phyloP scores from a whole-genome alignment of 2,113 vertebrate species.

The Toxotes jaculatrix region DNA sequence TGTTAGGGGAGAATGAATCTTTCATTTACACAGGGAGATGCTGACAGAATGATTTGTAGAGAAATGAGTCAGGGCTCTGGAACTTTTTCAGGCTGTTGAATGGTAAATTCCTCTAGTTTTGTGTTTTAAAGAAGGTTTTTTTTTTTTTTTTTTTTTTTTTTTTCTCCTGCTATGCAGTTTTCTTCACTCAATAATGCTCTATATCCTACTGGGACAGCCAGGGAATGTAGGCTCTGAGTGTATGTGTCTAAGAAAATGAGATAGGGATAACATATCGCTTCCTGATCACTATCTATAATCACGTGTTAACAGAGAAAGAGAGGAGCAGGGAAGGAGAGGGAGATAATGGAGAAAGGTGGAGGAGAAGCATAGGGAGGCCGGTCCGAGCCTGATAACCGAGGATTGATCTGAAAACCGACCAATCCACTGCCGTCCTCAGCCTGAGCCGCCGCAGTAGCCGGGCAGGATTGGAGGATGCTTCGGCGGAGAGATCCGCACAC shows the following conservation, averaged over 20 bases:
- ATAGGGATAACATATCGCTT: conserved; percentile 63
- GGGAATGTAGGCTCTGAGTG: background rate
- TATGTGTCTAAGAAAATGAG: conserved; percentile 54
- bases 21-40: background rate
- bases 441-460: conserved; percentile 67
- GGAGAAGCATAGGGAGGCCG: conserved; percentile 37
- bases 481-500: conserved; percentile 54
- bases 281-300: conserved; percentile 79
- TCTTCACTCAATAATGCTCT: background rate
- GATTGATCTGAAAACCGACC: conserved; percentile 71
- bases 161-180: background rate
- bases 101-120: background rate
- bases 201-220: conserved; percentile 36
- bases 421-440: conserved; percentile 65
- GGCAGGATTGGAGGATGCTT: conserved; percentile 75
- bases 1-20: background rate
- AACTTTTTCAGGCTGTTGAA: background rate
- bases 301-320: conserved; percentile 74
- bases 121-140: background rate
- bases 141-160: background rate
- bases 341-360: conserved; percentile 53
- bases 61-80: background rate
- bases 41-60: background rate
- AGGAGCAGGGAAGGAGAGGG: conserved; percentile 45
- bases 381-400: conserved; percentile 42